A percentile compares a stretch with the other conserved stretches of the same genome.
phyloP scores from a whole-genome alignment of 2,797 vertebrate species.

The Danio aesculapii region DNA sequence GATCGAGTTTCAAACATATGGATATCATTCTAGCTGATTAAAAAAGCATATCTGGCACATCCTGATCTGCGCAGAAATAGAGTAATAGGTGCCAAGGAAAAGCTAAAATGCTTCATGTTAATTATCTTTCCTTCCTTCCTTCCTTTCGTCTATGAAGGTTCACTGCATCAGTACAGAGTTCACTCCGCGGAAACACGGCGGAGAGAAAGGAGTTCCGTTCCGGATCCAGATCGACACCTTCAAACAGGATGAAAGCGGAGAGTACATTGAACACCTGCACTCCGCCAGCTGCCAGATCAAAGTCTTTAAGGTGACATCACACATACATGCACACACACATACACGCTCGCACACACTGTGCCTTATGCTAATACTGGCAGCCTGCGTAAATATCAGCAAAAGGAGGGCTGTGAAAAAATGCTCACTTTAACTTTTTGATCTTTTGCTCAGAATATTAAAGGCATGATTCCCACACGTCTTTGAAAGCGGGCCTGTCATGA shows the following conservation, averaged over 20 bases:
- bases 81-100: background rate
- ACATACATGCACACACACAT: background rate
- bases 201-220: constrained; percentile 95
- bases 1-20: constrained; percentile 12
- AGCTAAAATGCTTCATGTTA: background rate
- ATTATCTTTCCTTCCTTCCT: background rate
- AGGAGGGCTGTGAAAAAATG: too few species aligned
- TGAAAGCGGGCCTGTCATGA: too few species aligned
- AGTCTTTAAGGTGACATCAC: constrained; percentile 91
- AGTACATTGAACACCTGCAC: constrained; percentile 89
- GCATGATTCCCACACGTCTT: too few species aligned
- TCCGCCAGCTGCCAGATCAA: constrained; percentile 98
- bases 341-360: background rate
- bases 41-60: background rate
- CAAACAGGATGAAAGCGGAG: constrained; percentile 86
- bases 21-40: constrained; percentile 14
- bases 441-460: too few species aligned
- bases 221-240: constrained; percentile 95
- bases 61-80: constrained; percentile 6
- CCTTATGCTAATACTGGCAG: too few species aligned
- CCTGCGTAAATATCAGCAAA: too few species aligned
- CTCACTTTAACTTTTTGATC: background rate
- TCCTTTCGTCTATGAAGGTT: constrained; percentile 76
- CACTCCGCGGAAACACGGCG: constrained; percentile 94
- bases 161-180: constrained; percentile 99